Conservation (phyloP, 2,888 invertebrate species). For the Lasioglossum villosulum region DNA sequence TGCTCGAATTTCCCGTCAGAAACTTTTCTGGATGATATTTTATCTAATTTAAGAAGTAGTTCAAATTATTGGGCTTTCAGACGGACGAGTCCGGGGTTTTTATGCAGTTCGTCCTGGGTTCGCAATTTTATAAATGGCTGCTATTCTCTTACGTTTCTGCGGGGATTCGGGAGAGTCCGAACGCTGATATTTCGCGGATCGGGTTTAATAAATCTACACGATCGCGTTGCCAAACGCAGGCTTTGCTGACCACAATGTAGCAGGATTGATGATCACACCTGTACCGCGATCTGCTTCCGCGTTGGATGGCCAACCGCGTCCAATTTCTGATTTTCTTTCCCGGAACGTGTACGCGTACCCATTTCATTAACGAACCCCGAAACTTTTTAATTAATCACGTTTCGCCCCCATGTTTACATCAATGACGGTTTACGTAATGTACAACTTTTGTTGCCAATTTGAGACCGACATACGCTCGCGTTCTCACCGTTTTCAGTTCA, state of each 20-base stretch:
- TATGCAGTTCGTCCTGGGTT: no score
- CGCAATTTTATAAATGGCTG: not conserved
- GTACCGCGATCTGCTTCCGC: constrained; percentile 52
- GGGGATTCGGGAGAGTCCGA: not conserved
- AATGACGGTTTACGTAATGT: not conserved
- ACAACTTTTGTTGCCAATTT: not conserved
- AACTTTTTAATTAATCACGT: not conserved
- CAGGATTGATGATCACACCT: constrained; percentile 61
- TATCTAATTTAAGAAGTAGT: no score
- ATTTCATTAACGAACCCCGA: not conserved
- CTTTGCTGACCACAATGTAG: constrained; percentile 56
- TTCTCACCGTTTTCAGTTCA: not conserved
- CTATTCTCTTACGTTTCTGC: not conserved
- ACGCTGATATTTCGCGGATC: constrained; percentile 28
- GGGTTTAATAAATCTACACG: constrained; percentile 48
- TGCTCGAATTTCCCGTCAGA: no score
- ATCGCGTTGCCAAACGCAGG: constrained; percentile 52
- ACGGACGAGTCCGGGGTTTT: no score
- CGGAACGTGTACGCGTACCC: not conserved
- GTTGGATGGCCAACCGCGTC: constrained; percentile 43
- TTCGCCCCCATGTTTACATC: not conserved
- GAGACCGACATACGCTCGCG: not conserved
- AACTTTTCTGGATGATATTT: no score
- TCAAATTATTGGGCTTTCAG: no score
- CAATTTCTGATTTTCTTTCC: constrained; percentile 44